Evolutionary conservation across 2,888 invertebrate genomes (phyloP), one percentile per base, ranked within the genome.

Genomic region (Myopa testacea): DNA sequence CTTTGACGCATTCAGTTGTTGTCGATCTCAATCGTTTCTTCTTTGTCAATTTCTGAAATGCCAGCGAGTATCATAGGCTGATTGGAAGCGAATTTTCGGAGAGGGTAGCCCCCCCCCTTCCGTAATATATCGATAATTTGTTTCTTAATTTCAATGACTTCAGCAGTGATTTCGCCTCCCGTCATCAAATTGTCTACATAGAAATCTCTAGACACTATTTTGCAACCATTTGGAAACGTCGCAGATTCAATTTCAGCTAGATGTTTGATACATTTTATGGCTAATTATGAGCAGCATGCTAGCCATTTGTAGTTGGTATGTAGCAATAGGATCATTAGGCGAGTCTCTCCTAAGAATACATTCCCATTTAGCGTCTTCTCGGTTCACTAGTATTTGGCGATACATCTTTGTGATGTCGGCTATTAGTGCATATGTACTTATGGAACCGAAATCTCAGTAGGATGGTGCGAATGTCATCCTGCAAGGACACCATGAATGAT

Each of bases 331-430:
- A 19, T 71, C 58, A 14, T 55, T 1, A 2, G 71, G 71, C 63
- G 37, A 26, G 19, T 37, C 14, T 58, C 12, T 58, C 58, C 58
- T 4, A 3, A 58, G 6, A 16, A 58, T 58, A 58, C 58, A 58
- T 58, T 63, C 12, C 70, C n/a, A 45, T 70, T n/a, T 70, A 34
- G n/a, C 50, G 16, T 52, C 70, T n/a, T 50, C 34, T 52, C 14
- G 52, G 34, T 71, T 58, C 38, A 71, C 71, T 14, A 52, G 12
- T 8, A 71, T 71, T 71, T 71, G 71, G 7, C 58, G 71, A n/a
- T 52, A 71, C 71, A 71, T 71, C 45, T 71, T 71, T 34, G 58
- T 55, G 37, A 71, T 71, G 34, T 71, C 71, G 10, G 71, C 71
- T 58, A 71, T 71, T 52, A 71, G 37, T 26, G 55, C 71, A 37